Conservation (phyloP, 2,113 vertebrate genomes). For the Gallinago media region DNA sequence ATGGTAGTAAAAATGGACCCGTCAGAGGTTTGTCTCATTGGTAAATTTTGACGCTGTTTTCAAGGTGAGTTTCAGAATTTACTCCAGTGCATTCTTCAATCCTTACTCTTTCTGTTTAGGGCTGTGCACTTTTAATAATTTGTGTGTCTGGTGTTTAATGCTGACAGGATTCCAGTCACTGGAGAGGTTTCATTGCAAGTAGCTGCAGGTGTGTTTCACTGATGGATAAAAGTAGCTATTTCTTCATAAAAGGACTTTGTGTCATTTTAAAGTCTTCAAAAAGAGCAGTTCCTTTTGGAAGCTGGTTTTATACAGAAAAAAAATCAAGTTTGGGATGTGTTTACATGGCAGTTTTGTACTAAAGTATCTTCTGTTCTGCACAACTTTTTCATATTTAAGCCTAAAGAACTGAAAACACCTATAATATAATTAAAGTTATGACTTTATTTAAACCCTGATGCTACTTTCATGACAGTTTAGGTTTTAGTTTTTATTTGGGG, state of each 20-base stretch:
- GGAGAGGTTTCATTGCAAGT: conserved; percentile 85
- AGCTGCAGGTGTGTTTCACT: conserved; percentile 84
- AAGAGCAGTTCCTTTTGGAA: not conserved
- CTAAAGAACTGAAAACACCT: not conserved
- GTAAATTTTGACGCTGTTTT: conserved; percentile 75
- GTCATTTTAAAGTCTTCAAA: not conserved
- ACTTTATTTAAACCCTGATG: not conserved
- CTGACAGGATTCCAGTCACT: conserved; percentile 87
- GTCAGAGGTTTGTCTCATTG: conserved; percentile 70
- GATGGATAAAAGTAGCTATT: conserved; percentile 73
- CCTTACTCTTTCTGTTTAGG: conserved; percentile 71
- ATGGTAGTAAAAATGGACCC: conserved; percentile 27
- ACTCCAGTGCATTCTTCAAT: conserved; percentile 71
- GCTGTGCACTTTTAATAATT: conserved; percentile 79
- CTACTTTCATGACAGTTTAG: not conserved
- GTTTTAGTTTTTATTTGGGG: not conserved
- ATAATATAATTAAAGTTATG: not conserved
- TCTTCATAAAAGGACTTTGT: conserved; percentile 46
- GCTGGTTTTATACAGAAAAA: not conserved
- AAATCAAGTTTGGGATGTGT: not conserved
- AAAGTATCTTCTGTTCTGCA: not conserved
- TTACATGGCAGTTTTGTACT: not conserved
- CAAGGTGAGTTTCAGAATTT: conserved; percentile 81
- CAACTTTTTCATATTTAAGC: not conserved
- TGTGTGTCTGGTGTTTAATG: conserved; percentile 86